Evolutionary conservation across 2,113 vertebrate genomes (phyloP).

Genomic region (Paradoxurus hermaphroditus): DNA sequence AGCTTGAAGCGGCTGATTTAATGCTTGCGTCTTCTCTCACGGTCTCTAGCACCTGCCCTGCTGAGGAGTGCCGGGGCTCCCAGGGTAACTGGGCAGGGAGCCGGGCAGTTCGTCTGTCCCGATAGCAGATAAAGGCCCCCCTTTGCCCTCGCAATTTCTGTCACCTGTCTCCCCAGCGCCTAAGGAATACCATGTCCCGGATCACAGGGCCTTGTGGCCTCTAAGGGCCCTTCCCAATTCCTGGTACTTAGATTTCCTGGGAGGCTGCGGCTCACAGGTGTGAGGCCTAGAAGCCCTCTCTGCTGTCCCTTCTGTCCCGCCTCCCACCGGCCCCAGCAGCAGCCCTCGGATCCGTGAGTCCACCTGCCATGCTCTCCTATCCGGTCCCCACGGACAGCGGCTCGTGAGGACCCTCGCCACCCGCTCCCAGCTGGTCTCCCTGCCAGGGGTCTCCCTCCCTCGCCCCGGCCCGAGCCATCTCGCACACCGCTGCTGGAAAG

Average conservation of each 20-base stretch:
- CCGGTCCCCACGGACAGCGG: background rate
- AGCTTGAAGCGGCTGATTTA: background rate
- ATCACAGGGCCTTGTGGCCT: background rate
- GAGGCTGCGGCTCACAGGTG: background rate
- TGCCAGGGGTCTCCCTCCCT: background rate
- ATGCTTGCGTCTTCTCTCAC: background rate
- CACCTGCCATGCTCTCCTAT: background rate
- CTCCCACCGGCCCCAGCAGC: background rate
- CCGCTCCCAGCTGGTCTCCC: background rate
- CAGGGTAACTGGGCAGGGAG: background rate
- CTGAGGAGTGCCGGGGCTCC: background rate
- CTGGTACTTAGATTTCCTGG: background rate
- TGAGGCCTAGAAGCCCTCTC: background rate
- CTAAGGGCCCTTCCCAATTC: background rate
- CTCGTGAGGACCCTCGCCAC: background rate
- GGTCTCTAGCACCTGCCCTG: background rate
- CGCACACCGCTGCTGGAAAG: no score
- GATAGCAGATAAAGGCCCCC: background rate
- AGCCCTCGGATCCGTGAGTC: background rate
- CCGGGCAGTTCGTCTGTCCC: background rate
- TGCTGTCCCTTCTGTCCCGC: background rate
- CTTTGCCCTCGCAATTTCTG: background rate
- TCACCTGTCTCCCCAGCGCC: background rate
- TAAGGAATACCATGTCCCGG: conserved; percentile 3
- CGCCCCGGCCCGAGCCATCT: background rate